phyloP scores from a whole-genome alignment of 2,888 invertebrate genomes.

The Venustoraphidia nigricollis region DNA sequence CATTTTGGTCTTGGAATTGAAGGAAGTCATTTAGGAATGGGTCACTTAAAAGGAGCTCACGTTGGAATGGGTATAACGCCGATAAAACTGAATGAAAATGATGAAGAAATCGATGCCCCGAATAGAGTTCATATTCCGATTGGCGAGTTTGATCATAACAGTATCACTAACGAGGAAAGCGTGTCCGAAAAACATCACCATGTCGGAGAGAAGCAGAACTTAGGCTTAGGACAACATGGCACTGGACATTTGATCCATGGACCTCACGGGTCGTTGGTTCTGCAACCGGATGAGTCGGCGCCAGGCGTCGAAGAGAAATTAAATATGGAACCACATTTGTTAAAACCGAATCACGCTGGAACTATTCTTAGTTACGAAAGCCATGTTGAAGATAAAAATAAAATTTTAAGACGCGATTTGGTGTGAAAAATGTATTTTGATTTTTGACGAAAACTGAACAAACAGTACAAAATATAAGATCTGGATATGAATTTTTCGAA shows the following conservation, averaged over 20 bases:
- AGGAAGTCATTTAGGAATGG: conserved; percentile 17
- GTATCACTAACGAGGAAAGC: conserved; percentile 6
- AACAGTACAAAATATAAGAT: no score
- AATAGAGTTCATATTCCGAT: conserved; percentile 6
- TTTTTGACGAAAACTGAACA: no score
- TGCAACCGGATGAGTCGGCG: conserved; percentile 23
- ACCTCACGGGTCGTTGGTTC: conserved; percentile 37
- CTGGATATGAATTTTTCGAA: no score
- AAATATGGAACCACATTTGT: conserved; percentile 39
- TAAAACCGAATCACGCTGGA: conserved; percentile 42
- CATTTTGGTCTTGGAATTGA: conserved; percentile 21
- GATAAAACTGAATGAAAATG: background rate
- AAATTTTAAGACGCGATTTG: background rate
- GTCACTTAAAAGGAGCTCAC: conserved; percentile 18
- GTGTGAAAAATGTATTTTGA: no score
- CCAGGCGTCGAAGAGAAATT: conserved; percentile 34
- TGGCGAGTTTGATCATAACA: conserved; percentile 14
- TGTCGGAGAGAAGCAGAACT: conserved; percentile 25
- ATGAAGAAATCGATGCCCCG: conserved; percentile 14
- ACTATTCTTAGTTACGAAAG: conserved; percentile 37
- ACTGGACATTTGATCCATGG: conserved; percentile 32
- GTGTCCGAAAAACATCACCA: conserved; percentile 21
- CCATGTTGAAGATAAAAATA: conserved; percentile 14
- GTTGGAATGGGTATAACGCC: conserved; percentile 19
- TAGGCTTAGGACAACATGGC: conserved; percentile 14